Base-by-base conservation (phyloP, 2,888 invertebrate species). In the Cerceris ruficornis region DNA sequence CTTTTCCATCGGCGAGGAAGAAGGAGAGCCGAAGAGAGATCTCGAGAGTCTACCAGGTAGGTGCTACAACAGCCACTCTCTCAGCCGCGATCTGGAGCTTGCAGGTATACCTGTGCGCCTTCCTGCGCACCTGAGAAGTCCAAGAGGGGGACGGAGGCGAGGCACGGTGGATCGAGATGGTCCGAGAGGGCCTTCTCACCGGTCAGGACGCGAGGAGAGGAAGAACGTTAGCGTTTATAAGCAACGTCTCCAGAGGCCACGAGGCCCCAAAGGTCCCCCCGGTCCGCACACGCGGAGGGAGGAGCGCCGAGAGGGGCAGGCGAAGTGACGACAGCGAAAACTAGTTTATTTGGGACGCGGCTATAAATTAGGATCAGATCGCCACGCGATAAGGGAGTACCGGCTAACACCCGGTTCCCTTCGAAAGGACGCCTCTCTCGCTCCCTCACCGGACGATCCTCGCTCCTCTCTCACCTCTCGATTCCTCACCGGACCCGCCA, bases 321-420 rank as follows among this genome's bases (percentile, higher is more conserved):
- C 84, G 89, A 92, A 90, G 92, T 92, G 92, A 92, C 92, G 92
- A 92, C 92, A 92, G 91, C 91, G 92, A 89, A 92, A 92, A 92
- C 92, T 92, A 92, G 92, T 92, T 92, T 92, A 92, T 92, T 92
- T 91, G 91, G 92, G 91, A 90, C 92, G 89, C 86, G 91, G 90
- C 92, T 92, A 92, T 92, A 92, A 92, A 92, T 92, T 92, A 92
- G 92, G 91, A 92, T 92, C 92, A 92, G 92, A 92, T 92, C 91
- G 90, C 92, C 91, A 89, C 87, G 88, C 90, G 92, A 92, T 92
- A 92, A 92, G 92, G 87, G 85, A 90, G 91, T 90, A 90, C 91
- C 88, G 85, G 89, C 90, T 91, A 91, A 92, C 92, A 92, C 92
- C 92, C 92, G 91, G 90, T 85, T 83, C 86, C 86, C 88, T 90